Evolutionary conservation across 64 coral and sea anemone species (phyloP).

Genomic region (Orbicella faveolata): DNA sequence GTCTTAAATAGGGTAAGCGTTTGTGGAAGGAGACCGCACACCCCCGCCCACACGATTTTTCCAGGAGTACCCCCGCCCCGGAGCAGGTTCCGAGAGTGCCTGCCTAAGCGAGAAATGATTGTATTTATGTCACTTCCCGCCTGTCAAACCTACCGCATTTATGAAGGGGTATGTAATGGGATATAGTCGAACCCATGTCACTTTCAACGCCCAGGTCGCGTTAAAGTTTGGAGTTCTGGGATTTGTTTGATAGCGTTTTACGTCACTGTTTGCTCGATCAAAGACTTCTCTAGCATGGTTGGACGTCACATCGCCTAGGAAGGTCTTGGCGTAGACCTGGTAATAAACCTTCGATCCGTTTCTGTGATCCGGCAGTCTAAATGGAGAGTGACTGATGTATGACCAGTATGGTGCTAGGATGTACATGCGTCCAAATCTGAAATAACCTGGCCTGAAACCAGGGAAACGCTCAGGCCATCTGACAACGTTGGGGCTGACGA

Average conservation of each 20-base stretch:
- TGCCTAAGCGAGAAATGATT: neutral
- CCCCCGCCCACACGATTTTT: no score
- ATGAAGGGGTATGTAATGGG: neutral
- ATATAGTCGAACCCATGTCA: constrained; percentile 68
- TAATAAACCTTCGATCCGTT: constrained; percentile 44
- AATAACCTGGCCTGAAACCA: neutral
- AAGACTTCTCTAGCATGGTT: constrained; percentile 29
- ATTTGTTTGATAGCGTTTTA: constrained; percentile 43
- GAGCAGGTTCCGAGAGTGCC: no score
- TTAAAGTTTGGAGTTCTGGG: constrained; percentile 44
- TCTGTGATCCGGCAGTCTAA: neutral
- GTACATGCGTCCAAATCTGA: constrained; percentile 9
- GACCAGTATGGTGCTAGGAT: constrained; percentile 63
- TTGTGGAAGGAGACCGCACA: no score
- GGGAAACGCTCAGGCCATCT: constrained; percentile 41
- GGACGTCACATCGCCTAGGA: neutral
- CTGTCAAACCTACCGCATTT: neutral
- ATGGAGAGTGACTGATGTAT: constrained; percentile 6
- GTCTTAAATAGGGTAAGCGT: no score
- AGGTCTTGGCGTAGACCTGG: constrained; percentile 26
- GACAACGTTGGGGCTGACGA: neutral
- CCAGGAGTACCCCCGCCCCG: no score
- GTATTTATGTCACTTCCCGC: neutral
- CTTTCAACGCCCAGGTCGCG: constrained; percentile 54
- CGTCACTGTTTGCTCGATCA: constrained; percentile 51